These are phyloP conservation scores for Mythimna ferrago DNA, from an alignment of 2,888 invertebrate species.

Conservation along the genomic window DNA sequence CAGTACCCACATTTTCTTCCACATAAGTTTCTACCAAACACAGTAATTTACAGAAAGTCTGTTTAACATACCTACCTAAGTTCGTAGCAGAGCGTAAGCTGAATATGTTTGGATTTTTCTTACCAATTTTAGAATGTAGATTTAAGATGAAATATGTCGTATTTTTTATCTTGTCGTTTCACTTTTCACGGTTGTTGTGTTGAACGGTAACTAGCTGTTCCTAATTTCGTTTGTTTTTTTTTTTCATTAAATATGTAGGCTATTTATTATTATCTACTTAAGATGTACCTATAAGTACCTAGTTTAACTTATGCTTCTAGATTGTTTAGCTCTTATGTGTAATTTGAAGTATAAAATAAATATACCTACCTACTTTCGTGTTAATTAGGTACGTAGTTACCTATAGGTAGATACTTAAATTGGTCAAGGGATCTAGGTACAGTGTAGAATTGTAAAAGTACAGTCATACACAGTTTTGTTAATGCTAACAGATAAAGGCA, in stretches of 20 bases:
- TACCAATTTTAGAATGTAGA: conserved; percentile 62
- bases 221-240: conserved; percentile 30
- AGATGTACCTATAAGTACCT: background rate
- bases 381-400: background rate
- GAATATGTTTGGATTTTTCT: conserved; percentile 39
- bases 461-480: conserved; percentile 17
- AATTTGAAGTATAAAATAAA: too few species aligned
- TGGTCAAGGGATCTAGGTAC: background rate
- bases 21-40: background rate
- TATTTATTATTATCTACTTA: background rate
- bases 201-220: conserved; percentile 44
- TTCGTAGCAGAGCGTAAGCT: conserved; percentile 31
- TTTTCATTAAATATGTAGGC: too few species aligned
- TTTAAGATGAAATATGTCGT: conserved; percentile 39
- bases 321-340: too few species aligned
- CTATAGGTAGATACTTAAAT: background rate
- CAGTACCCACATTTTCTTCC: background rate
- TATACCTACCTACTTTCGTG: background rate
- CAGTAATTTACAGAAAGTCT: background rate
- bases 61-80: background rate
- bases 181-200: conserved; percentile 51
- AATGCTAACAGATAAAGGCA: conserved; percentile 6
- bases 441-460: background rate
- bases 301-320: too few species aligned
- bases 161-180: conserved; percentile 58